A percentile compares a stretch with the other conserved stretches of the same genome.
Evolutionary conservation across 2,888 invertebrate species (phyloP).

Genomic region (Drosophila imparisetae): DNA sequence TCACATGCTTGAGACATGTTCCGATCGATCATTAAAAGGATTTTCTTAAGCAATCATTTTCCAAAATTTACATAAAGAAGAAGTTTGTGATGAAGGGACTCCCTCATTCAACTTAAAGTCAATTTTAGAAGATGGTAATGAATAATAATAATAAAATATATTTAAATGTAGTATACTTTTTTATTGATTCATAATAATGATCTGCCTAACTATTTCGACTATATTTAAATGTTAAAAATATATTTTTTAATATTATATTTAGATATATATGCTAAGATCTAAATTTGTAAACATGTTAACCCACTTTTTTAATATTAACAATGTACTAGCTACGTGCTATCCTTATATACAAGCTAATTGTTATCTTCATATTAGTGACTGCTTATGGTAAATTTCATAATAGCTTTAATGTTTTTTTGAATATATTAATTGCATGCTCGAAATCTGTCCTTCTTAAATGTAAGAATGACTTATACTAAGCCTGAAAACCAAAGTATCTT

Average conservation of each 20-base stretch:
- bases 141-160: too few species aligned
- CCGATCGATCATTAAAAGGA: neutral
- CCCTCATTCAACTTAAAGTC: neutral
- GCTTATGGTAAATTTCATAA: neutral
- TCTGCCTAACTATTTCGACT: neutral
- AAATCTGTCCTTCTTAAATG: neutral
- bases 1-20: neutral
- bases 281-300: neutral
- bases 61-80: neutral
- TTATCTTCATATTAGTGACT: neutral
- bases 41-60: neutral
- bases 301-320: neutral
- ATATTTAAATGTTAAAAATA: neutral
- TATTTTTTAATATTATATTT: neutral
- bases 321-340: neutral
- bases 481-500: neutral
- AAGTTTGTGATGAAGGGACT: neutral
- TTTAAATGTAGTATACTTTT: too few species aligned
- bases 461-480: neutral
- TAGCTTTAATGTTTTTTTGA: fast-evolving
- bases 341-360: neutral
- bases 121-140: neutral
- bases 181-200: neutral
- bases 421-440: neutral
- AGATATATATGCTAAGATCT: neutral